These are phyloP conservation scores for Lophura nycthemera DNA, from an alignment of 2,113 vertebrate genomes.

Conservation along the genomic window DNA sequence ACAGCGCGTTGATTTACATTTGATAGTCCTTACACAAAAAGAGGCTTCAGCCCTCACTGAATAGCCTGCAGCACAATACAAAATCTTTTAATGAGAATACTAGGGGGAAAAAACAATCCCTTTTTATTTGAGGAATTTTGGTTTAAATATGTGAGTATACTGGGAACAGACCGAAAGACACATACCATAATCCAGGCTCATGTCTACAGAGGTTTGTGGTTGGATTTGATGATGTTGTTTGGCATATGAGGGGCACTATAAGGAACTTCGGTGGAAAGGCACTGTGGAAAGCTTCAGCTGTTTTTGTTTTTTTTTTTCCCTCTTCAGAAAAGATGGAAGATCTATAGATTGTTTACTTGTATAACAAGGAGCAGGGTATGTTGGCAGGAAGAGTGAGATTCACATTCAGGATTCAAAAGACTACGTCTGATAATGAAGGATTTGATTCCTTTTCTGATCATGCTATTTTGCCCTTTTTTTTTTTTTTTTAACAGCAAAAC, in stretches of 20 bases:
- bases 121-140: slow-evolving; percentile 23
- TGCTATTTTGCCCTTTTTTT: not conserved
- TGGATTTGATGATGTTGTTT: not conserved
- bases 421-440: not conserved
- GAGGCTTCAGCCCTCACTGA: not conserved
- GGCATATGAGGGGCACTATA: not conserved
- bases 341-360: not conserved
- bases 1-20: not conserved
- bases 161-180: slow-evolving; percentile 5
- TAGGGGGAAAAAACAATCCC: not conserved
- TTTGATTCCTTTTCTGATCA: not conserved
- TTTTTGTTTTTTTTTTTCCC: not conserved
- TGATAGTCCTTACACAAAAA: slow-evolving; percentile 11
- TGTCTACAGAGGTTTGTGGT: not conserved
- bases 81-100: not conserved
- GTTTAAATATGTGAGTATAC: slow-evolving; percentile 21
- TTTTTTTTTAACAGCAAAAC: not conserved
- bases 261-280: not conserved
- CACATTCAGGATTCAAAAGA: not conserved
- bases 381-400: not conserved
- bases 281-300: not conserved
- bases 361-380: not conserved
- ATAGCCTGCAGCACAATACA: not conserved
- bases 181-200: not conserved
- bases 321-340: not conserved